phyloP scores from a whole-genome alignment of 2,797 vertebrate species.

The Lerista edwardsae region DNA sequence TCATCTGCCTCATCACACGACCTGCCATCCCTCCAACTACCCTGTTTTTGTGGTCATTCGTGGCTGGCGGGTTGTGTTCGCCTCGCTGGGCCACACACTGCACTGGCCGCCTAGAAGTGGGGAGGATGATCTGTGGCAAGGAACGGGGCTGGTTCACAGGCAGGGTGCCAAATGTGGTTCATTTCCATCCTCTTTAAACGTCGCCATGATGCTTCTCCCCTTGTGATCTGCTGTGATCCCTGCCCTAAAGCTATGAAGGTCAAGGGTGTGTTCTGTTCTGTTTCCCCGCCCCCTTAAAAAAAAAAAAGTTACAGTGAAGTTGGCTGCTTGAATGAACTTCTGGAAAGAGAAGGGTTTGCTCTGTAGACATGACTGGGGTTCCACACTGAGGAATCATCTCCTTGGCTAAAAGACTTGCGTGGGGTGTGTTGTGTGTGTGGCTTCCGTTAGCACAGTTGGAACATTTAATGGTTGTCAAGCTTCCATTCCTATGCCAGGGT shows the following conservation, averaged over 20 bases:
- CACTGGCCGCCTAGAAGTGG: too few relatives aligned
- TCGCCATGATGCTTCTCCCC: too few relatives aligned
- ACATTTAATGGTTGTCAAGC: too few relatives aligned
- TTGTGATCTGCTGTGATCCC: background rate
- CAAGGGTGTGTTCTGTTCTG: accelerated
- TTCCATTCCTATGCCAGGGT: background rate
- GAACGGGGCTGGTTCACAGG: too few relatives aligned
- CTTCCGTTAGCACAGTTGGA: too few relatives aligned
- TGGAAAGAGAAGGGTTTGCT: background rate
- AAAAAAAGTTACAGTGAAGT: background rate
- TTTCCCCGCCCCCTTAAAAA: too few relatives aligned
- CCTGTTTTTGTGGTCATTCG: background rate
- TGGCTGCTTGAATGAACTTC: background rate
- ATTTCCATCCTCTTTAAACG: background rate
- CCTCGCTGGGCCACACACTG: background rate
- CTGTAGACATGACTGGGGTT: background rate
- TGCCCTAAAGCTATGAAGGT: background rate
- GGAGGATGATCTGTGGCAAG: background rate
- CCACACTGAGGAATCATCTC: background rate
- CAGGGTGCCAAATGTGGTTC: background rate
- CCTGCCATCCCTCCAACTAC: too few relatives aligned
- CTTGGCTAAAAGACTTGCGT: background rate
- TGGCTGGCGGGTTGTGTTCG: background rate
- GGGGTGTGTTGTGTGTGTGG: too few relatives aligned
- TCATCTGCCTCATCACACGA: background rate